phyloP scores from a whole-genome alignment of 2,888 invertebrate species.

The Meteorus colon region DNA sequence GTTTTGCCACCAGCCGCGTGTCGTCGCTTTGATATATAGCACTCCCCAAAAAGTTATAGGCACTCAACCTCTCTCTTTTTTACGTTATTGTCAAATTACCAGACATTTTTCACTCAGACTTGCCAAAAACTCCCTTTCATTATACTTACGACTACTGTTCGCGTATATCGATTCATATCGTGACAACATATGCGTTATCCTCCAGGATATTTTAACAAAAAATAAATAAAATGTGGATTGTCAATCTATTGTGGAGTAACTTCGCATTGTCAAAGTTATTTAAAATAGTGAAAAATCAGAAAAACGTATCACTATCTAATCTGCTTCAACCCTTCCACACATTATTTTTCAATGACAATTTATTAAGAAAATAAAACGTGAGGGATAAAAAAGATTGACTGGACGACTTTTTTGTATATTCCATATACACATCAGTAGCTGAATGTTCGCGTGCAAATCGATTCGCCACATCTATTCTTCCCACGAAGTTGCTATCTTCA shows the following conservation, averaged over 20 bases:
- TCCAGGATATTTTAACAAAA: too few relatives aligned
- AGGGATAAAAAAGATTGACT: too few relatives aligned
- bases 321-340: too few relatives aligned
- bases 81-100: constrained; percentile 57
- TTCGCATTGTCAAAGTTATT: too few relatives aligned
- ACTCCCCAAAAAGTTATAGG: constrained; percentile 37
- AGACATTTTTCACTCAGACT: constrained; percentile 53
- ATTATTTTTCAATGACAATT: too few relatives aligned
- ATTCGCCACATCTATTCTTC: constrained; percentile 28
- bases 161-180: not conserved
- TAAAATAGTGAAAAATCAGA: too few relatives aligned
- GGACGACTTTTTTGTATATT: not conserved
- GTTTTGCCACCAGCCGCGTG: constrained; percentile 55
- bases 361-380: too few relatives aligned
- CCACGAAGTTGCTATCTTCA: constrained; percentile 6
- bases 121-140: constrained; percentile 42
- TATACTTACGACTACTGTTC: not conserved
- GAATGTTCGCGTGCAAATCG: not conserved
- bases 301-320: too few relatives aligned
- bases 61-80: constrained; percentile 40
- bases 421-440: not conserved
- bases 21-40: constrained; percentile 61
- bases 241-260: too few relatives aligned
- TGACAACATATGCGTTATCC: too few relatives aligned
- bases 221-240: too few relatives aligned